phyloP scores from a whole-genome alignment of 92 coral and sea anemone species.

The Phymanthus crucifer region DNA sequence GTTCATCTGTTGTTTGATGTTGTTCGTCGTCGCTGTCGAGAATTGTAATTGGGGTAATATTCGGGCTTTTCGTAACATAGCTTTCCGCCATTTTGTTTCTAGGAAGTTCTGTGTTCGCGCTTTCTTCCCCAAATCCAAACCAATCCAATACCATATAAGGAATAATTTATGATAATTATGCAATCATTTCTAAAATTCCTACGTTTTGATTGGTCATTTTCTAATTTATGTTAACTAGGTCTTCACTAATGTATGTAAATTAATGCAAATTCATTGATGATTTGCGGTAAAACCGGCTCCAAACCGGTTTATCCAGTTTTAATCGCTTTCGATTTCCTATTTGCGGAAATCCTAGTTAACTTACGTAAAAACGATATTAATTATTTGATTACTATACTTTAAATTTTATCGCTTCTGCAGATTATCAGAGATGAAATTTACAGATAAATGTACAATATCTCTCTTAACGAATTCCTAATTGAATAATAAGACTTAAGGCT shows the following conservation, averaged over 20 bases:
- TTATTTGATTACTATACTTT: too few species aligned
- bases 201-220: conserved; percentile 19
- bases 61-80: background rate
- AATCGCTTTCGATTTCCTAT: background rate
- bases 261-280: conserved; percentile 22
- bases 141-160: conserved; percentile 44
- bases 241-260: conserved; percentile 42
- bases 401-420: too few species aligned
- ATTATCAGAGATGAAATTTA: too few species aligned
- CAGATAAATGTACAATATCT: too few species aligned
- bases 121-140: background rate
- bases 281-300: conserved; percentile 3
- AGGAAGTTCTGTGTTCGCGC: background rate
- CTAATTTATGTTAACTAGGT: background rate
- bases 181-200: background rate
- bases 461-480: too few species aligned
- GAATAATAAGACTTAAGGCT: too few species aligned
- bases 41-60: conserved; percentile 36
- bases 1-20: conserved; percentile 56
- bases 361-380: too few species aligned
- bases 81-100: conserved; percentile 64
- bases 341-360: conserved; percentile 16
- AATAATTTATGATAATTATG: conserved; percentile 55
- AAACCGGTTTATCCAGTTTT: background rate
- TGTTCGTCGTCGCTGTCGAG: conserved; percentile 90